Evolutionary conservation across 2,797 vertebrate genomes (phyloP), one percentile per base, ranked within the genome.

Genomic region (Zenarchopterus dispar): DNA sequence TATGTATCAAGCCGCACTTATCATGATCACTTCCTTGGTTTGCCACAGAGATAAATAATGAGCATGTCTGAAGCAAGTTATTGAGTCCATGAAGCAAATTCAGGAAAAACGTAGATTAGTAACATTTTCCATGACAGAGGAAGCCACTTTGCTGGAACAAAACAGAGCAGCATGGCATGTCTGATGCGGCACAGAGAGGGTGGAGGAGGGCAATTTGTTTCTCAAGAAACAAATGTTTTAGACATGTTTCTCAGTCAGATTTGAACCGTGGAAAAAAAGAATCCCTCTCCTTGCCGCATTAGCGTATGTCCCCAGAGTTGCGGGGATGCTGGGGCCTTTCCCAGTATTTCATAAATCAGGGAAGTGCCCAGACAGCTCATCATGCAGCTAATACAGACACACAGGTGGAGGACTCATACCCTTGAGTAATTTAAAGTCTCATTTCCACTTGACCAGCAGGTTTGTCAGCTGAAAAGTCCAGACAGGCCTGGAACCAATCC

Each of bases 81-180:
- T 74, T 78, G 78, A 83, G 77, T 75, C 77, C 70, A 84, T 65
- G 65, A 66, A 64, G 62, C 67, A 79, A 75, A 72, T 63, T 75
- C 18, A 22, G 81, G 71, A 88, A 81, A 82, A 72, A 81, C 62
- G 19, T 64, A 69, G 74, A 84, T 88, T 80, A 84, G 75, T 88
- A 90, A 91, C 73, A 90, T 67, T 93, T 93, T 94, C 92, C 93
- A 93, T 92, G 89, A 90, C 88, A 84, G 77, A 85, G 54, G 66
- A 84, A 85, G 74, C 80, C 70, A 54, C 73, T 74, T 62, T 60
- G 67, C 64, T 77, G 70, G 70, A 78, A 82, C 61, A 74, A 80
- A 84, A 43, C 62, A 80, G 78, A 71, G 65, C 72, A 74, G 69
- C 64, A 84, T 80, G 76, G 83, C 55, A 80, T 70, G 76, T 64